A percentile compares a stretch with the other conserved stretches of the same genome.
Evolutionary conservation across 2,113 vertebrate species (phyloP).

Genomic region (Scomber scombrus): DNA sequence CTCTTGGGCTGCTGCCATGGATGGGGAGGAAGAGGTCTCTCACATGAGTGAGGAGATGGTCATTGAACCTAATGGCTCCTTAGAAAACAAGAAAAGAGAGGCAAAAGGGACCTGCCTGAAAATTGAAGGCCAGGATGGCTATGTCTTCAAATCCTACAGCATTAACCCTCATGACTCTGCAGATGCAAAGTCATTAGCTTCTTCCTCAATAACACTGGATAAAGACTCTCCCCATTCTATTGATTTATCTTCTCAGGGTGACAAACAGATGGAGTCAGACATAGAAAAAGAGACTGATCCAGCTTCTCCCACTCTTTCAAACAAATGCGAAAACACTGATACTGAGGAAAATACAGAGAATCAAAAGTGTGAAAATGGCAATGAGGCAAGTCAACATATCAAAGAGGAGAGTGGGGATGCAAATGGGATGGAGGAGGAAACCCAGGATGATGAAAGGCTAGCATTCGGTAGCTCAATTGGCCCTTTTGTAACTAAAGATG

Average conservation of each 20-base stretch:
- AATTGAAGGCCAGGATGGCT: conserved; percentile 87
- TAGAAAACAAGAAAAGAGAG: conserved; percentile 79
- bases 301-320: conserved; percentile 73
- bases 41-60: conserved; percentile 73
- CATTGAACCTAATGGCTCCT: conserved; percentile 67
- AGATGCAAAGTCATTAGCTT: conserved; percentile 64
- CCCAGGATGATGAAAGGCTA: conserved; percentile 87
- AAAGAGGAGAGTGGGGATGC: conserved; percentile 78
- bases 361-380: conserved; percentile 59
- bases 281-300: conserved; percentile 66
- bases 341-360: conserved; percentile 55
- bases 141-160: conserved; percentile 86
- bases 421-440: conserved; percentile 85
- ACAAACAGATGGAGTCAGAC: conserved; percentile 68
- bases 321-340: conserved; percentile 72
- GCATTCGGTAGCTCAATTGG: conserved; percentile 83
- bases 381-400: conserved; percentile 80
- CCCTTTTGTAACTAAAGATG: conserved; percentile 85
- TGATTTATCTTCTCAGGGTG: conserved; percentile 82
- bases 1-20: conserved; percentile 80
- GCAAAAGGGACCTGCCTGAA: conserved; percentile 83
- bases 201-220: conserved; percentile 76
- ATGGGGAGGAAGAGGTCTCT: conserved; percentile 81
- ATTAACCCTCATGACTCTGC: conserved; percentile 70
- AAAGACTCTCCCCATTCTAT: conserved; percentile 84